Evolutionary conservation across 2,888 invertebrate genomes (phyloP).

Genomic region (Lochmaea crataegi): DNA sequence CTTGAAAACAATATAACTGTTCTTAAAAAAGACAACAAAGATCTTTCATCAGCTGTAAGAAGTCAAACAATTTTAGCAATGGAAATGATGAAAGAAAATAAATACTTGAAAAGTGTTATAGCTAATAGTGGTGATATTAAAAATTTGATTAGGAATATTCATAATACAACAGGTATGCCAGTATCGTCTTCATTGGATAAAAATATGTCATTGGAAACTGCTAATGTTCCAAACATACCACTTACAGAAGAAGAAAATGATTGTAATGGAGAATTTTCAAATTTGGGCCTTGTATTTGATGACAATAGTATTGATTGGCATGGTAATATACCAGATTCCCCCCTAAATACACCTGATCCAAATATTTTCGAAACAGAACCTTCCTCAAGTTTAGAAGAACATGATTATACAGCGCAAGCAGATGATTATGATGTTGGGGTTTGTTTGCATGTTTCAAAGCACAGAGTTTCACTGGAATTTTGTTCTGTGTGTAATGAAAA

Average conservation of each 20-base stretch:
- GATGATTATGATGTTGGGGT: constrained; percentile 65
- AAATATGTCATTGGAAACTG: constrained; percentile 50
- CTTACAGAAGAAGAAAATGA: constrained; percentile 47
- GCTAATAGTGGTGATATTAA: constrained; percentile 69
- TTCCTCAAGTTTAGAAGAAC: constrained; percentile 52
- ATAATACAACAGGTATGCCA: constrained; percentile 61
- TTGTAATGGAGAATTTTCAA: constrained; percentile 17
- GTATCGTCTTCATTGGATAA: constrained; percentile 60
- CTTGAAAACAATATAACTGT: constrained; percentile 67
- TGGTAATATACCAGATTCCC: constrained; percentile 32
- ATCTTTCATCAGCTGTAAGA: constrained; percentile 65
- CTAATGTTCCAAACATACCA: constrained; percentile 49
- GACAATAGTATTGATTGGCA: constrained; percentile 20
- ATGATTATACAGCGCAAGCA: constrained; percentile 54
- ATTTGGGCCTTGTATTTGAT: constrained; percentile 6
- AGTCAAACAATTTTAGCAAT: constrained; percentile 66
- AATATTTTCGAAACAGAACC: constrained; percentile 2
- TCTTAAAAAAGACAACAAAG: constrained; percentile 65
- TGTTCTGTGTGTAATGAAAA: constrained; percentile 70
- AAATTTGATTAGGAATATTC: constrained; percentile 66
- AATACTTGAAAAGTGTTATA: constrained; percentile 69
- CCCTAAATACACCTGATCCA: constrained; percentile 40
- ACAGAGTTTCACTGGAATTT: constrained; percentile 70
- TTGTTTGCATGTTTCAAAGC: constrained; percentile 70
- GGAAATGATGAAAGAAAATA: constrained; percentile 68